Conservation (phyloP, 2,888 invertebrate species). For the Priocnemis perturbator region DNA sequence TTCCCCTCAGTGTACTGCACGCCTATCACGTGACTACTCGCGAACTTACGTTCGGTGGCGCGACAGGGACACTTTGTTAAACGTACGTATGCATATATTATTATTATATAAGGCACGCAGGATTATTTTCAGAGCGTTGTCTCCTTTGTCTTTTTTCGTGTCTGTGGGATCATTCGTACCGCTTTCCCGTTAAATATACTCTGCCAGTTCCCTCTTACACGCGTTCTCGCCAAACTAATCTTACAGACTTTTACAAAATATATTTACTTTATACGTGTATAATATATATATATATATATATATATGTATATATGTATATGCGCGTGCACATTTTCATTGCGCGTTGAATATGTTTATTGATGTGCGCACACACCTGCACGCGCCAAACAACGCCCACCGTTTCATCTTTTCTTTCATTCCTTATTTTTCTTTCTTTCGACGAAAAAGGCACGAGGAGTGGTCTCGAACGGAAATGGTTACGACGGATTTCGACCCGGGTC, state of each 20-base stretch:
- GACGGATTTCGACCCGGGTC: constrained; percentile 12
- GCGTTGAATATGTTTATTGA: too few relatives aligned
- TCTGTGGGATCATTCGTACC: too few relatives aligned
- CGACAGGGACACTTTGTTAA: too few relatives aligned
- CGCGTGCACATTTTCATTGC: background rate
- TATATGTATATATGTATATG: background rate
- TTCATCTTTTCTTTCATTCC: too few relatives aligned
- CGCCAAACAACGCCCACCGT: constrained; percentile 1
- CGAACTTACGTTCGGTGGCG: too few relatives aligned
- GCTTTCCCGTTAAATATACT: too few relatives aligned
- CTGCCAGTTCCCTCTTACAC: too few relatives aligned
- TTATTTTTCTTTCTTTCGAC: constrained; percentile 6
- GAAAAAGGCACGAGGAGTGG: constrained; percentile 44
- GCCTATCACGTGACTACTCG: too few relatives aligned
- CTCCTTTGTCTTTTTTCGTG: too few relatives aligned
- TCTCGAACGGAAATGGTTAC: constrained; percentile 34
- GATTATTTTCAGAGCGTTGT: constrained; percentile 13
- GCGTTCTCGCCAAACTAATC: background rate
- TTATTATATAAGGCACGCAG: constrained; percentile 12
- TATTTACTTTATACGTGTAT: constrained; percentile 22
- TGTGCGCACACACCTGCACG: background rate
- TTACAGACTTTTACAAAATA: constrained; percentile 40
- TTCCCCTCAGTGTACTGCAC: too few relatives aligned
- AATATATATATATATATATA: constrained; percentile 11
- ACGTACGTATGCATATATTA: too few relatives aligned